phyloP scores from a whole-genome alignment of 2,797 vertebrate species.

The Tarsius wallacei region DNA sequence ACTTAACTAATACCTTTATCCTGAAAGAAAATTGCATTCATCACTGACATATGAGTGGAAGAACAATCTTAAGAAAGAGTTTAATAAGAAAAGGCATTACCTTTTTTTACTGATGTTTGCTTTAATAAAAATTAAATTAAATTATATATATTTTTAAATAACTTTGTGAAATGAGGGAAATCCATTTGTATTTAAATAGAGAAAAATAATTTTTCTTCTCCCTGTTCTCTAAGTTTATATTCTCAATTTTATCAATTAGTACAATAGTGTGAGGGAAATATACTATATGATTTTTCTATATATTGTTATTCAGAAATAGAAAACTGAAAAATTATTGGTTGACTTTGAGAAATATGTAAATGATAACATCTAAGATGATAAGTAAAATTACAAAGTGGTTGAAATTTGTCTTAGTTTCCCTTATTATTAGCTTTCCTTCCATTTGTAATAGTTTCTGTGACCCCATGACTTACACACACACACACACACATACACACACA shows the following conservation, averaged over 20 bases:
- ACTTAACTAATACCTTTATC: not conserved
- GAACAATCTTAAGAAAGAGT: not conserved
- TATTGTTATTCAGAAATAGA: slow-evolving; percentile 32
- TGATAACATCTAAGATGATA: slow-evolving; percentile 14
- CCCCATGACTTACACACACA: not conserved
- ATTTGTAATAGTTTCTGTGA: slow-evolving; percentile 2
- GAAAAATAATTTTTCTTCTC: not conserved
- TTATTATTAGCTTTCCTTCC: slow-evolving; percentile 1
- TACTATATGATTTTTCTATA: not conserved
- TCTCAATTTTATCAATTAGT: not conserved
- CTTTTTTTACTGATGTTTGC: slow-evolving; percentile 32
- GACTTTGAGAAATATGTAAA: slow-evolving; percentile 51
- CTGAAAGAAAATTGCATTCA: slow-evolving; percentile 39
- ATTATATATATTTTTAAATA: slow-evolving; percentile 60
- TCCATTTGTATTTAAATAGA: slow-evolving; percentile 29
- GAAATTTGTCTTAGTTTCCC: slow-evolving; percentile 3
- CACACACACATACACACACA: not conserved
- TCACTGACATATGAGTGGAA: slow-evolving; percentile 33
- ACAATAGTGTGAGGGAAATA: not conserved
- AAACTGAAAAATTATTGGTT: slow-evolving; percentile 1
- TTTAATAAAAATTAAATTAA: slow-evolving; percentile 66
- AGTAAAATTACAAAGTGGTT: not conserved
- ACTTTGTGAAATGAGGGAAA: slow-evolving; percentile 29
- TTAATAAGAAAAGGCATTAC: slow-evolving; percentile 56
- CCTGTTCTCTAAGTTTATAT: not conserved